These are phyloP conservation scores for Hippopotamyrus pictus DNA, from an alignment of 2,797 vertebrate species.

Conservation along the genomic window DNA sequence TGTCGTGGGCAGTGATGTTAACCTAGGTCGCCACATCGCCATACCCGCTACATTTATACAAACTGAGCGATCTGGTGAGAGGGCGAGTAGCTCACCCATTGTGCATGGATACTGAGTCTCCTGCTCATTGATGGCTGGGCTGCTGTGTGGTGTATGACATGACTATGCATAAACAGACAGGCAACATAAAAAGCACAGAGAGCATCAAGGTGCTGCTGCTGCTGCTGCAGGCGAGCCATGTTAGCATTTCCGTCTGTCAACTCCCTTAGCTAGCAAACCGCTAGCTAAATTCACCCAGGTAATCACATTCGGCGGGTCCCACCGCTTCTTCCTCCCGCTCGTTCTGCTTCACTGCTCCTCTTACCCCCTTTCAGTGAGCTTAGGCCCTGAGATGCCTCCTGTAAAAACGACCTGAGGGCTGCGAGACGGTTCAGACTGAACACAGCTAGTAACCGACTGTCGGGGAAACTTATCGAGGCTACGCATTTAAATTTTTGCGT, in stretches of 20 bases:
- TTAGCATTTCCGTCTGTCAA: not conserved
- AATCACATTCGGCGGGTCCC: not conserved
- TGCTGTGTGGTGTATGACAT: not conserved
- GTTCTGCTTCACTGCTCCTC: not conserved
- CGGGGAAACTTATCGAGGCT: not conserved
- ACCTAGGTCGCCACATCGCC: too few relatives aligned
- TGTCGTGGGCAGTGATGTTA: not conserved
- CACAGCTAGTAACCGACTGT: not conserved
- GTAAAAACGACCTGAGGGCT: not conserved
- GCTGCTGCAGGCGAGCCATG: not conserved
- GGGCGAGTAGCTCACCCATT: not conserved
- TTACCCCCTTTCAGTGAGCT: not conserved
- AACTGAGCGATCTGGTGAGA: not conserved
- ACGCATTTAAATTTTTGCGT: not conserved
- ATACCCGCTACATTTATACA: not conserved
- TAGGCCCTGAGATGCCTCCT: not conserved
- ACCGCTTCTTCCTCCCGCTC: not conserved
- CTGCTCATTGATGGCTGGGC: not conserved
- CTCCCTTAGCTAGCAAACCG: not conserved
- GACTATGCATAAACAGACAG: not conserved
- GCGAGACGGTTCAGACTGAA: not conserved
- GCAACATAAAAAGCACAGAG: not conserved
- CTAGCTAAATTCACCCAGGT: not conserved
- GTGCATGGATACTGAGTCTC: not conserved
- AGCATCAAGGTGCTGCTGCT: not conserved